These are phyloP conservation scores for Enteromius paludinosus DNA, from an alignment of 2,797 vertebrate genomes.

Conservation along the genomic window DNA sequence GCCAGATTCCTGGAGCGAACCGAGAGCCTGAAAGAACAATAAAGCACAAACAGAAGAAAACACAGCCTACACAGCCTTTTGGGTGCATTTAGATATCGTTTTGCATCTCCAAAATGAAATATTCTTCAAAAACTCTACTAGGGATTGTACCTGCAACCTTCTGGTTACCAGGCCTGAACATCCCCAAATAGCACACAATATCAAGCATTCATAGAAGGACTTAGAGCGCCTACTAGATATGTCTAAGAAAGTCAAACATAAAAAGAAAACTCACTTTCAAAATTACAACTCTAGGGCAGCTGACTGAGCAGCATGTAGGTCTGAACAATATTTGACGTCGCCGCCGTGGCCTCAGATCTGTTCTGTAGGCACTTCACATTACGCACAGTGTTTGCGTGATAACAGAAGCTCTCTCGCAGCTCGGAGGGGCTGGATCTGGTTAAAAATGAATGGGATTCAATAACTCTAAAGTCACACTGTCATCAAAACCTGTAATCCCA, in stretches of 20 bases:
- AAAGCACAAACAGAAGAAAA: neutral
- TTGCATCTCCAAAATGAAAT: conserved; percentile 1
- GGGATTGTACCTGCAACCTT: neutral
- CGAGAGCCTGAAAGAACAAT: neutral
- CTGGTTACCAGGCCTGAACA: neutral
- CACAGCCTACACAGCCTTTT: neutral
- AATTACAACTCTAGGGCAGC: conserved; percentile 30
- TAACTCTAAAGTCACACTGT: conserved; percentile 59
- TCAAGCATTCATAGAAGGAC: neutral
- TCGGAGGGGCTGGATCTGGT: conserved; percentile 52
- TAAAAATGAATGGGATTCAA: conserved; percentile 65
- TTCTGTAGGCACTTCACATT: conserved; percentile 12
- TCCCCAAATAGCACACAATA: neutral
- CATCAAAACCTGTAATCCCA: conserved; percentile 52
- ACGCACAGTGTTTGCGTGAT: neutral
- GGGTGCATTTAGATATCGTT: neutral
- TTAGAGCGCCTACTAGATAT: neutral
- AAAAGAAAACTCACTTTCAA: conserved; percentile 44
- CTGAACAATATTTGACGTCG: conserved; percentile 15
- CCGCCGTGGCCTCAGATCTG: neutral
- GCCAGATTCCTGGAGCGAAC: neutral
- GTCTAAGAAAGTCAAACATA: neutral
- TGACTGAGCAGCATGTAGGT: conserved; percentile 5
- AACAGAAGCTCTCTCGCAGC: conserved; percentile 14
- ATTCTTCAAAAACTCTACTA: neutral